Evolutionary conservation across 2,113 vertebrate genomes (phyloP), one percentile per base, ranked within the genome.

Genomic region (Mastomys natalensis): DNA sequence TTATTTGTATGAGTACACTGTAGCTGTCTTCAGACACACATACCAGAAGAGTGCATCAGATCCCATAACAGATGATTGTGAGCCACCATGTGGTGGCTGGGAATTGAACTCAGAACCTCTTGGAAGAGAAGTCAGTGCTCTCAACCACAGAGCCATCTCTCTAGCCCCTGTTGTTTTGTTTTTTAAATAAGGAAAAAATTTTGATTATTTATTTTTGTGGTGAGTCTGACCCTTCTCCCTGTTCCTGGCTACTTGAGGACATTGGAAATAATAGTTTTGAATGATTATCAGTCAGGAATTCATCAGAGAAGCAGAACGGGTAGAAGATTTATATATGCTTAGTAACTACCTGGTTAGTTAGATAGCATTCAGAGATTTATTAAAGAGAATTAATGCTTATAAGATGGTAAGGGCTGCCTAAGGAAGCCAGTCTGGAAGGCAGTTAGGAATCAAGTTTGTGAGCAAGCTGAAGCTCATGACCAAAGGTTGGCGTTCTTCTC

Each of bases 271-370:
- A 21, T 72, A 87, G 62, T 37, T 51, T 70, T 62, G 19, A 68
- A 29, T 26, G 15, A 51, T 87, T 90, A 34, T 93, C 34, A 26
- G 43, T 81, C 31, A 66, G 15, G 26, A 22, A 91, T 92, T 90
- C 90, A 74, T 82, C 34, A 95, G 62, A 96, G 68, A 93, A 84
- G 62, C 37, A 90, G 68, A 88, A 58, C 19, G 58, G 84, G 37
- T 76, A 90, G 78, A 55, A 53, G 13, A 51, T 91, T 88, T 74
- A 70, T 81, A 58, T 78, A 17, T 95, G 40, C 37, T 76, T 24
- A 22, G 29, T 84, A 81, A 37, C 31, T 81, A n/a, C 9, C 19
- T 58, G 12, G 4, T 26, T 76, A 53, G 53, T 12, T 84, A 45
- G 8, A 22, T 93, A 53, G 15, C 19, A 62, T 68, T 94, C 81